Conservation (phyloP, 2,888 invertebrate species). For the Scelioninae gen. 1 region DNA sequence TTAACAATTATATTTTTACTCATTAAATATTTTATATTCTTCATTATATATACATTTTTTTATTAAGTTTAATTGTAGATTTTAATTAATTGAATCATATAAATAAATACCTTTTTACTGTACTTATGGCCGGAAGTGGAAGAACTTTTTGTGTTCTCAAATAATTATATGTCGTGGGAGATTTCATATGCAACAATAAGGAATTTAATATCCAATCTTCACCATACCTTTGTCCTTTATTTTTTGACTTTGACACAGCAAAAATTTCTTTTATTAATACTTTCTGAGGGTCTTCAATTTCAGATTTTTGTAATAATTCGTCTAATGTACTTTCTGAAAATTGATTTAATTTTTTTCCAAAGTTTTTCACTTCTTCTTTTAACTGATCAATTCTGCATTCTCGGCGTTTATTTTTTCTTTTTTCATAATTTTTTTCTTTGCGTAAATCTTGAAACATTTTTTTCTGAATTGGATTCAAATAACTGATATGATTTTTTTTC, state of each 20-base stretch:
- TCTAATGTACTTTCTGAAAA: background rate
- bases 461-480: background rate
- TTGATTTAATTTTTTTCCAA: background rate
- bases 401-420: background rate
- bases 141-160: conserved; percentile 24
- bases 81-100: background rate
- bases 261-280: conserved; percentile 45
- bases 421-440: conserved; percentile 1
- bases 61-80: too few species aligned
- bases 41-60: too few species aligned
- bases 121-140: conserved; percentile 14
- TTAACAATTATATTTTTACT: too few species aligned
- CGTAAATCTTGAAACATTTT: background rate
- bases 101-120: conserved; percentile 16
- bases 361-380: too few species aligned
- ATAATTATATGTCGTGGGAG: conserved; percentile 18
- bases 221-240: background rate
- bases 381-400: too few species aligned
- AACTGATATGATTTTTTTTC: background rate
- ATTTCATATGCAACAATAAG: conserved; percentile 16
- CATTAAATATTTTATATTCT: too few species aligned
- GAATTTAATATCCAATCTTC: conserved; percentile 11
- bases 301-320: background rate
- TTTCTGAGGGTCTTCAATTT: conserved; percentile 23
- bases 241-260: conserved; percentile 13